Evolutionary conservation across 2,888 invertebrate species (phyloP).

Genomic region (Eilema sororculum): DNA sequence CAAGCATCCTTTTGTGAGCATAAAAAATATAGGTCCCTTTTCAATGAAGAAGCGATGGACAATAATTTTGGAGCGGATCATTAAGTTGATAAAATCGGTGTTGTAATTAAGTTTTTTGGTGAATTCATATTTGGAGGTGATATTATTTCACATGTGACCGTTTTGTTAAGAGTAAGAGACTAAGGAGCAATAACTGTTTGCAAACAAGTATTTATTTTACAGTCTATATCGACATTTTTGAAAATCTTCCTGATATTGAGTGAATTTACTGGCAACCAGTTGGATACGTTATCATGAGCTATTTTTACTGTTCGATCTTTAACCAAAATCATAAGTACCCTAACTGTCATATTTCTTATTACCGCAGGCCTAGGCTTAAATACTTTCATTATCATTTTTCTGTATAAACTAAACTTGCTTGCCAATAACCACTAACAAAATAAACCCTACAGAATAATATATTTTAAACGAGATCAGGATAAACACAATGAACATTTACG

Average conservation of each 20-base stretch:
- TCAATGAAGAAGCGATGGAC: slow-evolving; percentile 65
- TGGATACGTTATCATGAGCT: no score
- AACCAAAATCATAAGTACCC: no score
- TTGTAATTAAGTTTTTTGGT: slow-evolving; percentile 60
- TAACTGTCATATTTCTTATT: no score
- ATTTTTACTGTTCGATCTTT: no score
- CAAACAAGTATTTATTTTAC: no score
- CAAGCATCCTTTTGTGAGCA: slow-evolving; percentile 66
- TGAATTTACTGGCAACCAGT: no score
- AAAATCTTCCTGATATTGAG: no score
- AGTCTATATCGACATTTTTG: no score
- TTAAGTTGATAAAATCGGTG: slow-evolving; percentile 78
- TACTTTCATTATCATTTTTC: no score
- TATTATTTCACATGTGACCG: slow-evolving; percentile 47
- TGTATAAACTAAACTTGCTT: no score
- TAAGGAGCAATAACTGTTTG: no score
- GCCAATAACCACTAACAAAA: background rate
- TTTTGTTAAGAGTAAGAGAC: background rate
- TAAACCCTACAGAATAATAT: background rate
- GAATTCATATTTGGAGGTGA: slow-evolving; percentile 20
- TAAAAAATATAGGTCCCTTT: slow-evolving; percentile 67
- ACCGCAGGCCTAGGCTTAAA: no score
- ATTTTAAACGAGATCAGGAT: background rate
- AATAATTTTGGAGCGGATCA: slow-evolving; percentile 77
- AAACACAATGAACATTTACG: slow-evolving; percentile 13